Evolutionary conservation across 1,140 invertebrate species (phyloP).

Genomic region (Pissodes strobi): DNA sequence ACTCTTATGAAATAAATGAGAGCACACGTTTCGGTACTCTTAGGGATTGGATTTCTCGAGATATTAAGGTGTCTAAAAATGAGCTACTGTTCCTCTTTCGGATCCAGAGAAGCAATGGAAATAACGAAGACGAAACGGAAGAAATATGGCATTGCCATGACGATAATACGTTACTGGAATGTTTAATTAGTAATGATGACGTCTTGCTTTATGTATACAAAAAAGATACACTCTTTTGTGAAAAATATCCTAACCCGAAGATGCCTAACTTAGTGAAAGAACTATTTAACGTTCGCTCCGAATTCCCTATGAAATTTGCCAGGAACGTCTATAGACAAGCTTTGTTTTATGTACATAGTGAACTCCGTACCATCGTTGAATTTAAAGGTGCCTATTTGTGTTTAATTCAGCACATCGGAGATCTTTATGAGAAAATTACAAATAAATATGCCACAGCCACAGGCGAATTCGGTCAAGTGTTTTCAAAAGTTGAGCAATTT

Average conservation of each 20-base stretch:
- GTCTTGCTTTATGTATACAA: conserved; percentile 54
- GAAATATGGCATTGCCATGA: conserved; percentile 2
- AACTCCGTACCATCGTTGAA: conserved; percentile 54
- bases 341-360: conserved; percentile 55
- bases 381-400: conserved; percentile 55
- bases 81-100: conserved; percentile 58
- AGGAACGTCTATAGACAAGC: conserved; percentile 13
- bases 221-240: conserved; percentile 53
- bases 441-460: conserved; percentile 20
- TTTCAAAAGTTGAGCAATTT: conserved; percentile 25
- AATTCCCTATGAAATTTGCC: not conserved
- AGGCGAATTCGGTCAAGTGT: conserved; percentile 10
- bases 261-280: conserved; percentile 52
- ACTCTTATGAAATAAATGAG: conserved; percentile 63
- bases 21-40: conserved; percentile 58
- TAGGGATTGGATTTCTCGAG: conserved; percentile 60
- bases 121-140: not conserved
- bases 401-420: conserved; percentile 56
- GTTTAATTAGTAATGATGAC: conserved; percentile 55
- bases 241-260: conserved; percentile 55
- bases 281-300: not conserved
- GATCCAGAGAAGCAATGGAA: conserved; percentile 21
- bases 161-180: conserved; percentile 47
- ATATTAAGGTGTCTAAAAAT: conserved; percentile 57
- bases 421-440: conserved; percentile 35